Conservation (phyloP, 2,888 invertebrate genomes). For the Perizoma affinitatum region DNA sequence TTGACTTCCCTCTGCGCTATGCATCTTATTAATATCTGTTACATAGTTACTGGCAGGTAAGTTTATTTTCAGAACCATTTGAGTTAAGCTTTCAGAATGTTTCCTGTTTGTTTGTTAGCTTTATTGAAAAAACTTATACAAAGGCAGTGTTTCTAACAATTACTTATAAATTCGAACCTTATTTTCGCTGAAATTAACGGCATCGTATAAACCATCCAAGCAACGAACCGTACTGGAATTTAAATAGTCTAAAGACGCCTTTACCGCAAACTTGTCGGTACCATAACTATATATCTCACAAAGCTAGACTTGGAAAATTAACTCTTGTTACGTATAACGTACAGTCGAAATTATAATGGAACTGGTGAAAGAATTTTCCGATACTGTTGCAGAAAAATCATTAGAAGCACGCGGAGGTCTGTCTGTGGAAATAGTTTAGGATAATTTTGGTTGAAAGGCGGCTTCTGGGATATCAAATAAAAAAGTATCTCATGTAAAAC, state of each 20-base stretch:
- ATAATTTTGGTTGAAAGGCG: conserved; percentile 45
- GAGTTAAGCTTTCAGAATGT: neutral
- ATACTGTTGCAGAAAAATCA: conserved; percentile 52
- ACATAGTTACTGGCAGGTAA: conserved; percentile 12
- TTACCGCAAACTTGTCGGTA: conserved; percentile 57
- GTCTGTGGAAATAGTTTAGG: conserved; percentile 45
- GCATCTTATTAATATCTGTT: conserved; percentile 17
- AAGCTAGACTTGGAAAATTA: conserved; percentile 39
- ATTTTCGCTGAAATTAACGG: conserved; percentile 82
- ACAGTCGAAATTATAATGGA: conserved; percentile 37
- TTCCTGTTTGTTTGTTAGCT: no score
- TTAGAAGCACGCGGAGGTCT: conserved; percentile 52
- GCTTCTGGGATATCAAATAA: neutral
- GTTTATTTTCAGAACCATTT: conserved; percentile 16
- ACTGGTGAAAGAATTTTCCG: conserved; percentile 40
- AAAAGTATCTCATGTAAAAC: neutral
- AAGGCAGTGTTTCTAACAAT: neutral
- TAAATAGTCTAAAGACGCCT: conserved; percentile 81
- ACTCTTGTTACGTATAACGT: conserved; percentile 20
- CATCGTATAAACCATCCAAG: conserved; percentile 81
- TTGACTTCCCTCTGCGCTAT: conserved; percentile 14
- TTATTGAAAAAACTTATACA: neutral
- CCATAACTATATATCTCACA: conserved; percentile 49
- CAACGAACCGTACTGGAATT: conserved; percentile 84
- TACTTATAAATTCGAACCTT: conserved; percentile 54